Conservation (phyloP, 1,140 invertebrate species). For the Drosophila simulans region DNA sequence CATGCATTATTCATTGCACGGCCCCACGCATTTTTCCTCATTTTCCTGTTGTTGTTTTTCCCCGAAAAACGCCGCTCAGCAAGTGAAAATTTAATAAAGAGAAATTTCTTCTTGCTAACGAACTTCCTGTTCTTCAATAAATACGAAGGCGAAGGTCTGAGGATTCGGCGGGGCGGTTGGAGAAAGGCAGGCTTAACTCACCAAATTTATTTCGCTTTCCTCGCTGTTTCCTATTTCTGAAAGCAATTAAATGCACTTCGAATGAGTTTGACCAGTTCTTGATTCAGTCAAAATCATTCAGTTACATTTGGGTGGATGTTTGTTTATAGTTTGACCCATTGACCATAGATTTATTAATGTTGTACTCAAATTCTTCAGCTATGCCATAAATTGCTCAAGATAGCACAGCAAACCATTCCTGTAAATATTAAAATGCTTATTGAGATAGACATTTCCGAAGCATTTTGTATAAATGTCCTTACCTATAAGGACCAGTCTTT, state of each 20-base stretch:
- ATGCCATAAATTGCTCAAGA: no score
- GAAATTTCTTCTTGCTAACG: constrained; percentile 63
- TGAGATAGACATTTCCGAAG: background rate
- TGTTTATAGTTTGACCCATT: background rate
- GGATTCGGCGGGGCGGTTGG: background rate
- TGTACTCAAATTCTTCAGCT: no score
- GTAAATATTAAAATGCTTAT: background rate
- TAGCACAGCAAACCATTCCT: background rate
- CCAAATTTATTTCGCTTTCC: constrained; percentile 7
- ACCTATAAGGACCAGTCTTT: background rate
- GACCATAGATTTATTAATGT: background rate
- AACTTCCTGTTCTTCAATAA: constrained; percentile 56
- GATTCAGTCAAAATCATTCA: background rate
- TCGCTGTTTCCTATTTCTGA: background rate
- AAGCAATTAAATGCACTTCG: constrained; percentile 47
- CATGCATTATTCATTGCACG: constrained; percentile 76
- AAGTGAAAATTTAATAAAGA: constrained; percentile 78
- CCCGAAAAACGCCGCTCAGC: constrained; percentile 31
- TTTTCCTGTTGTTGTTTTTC: constrained; percentile 59
- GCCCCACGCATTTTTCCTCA: constrained; percentile 72
- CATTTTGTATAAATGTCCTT: background rate
- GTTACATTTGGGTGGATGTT: background rate
- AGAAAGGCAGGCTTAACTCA: constrained; percentile 39
- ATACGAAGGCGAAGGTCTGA: background rate
- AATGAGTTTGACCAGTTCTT: background rate